A percentile compares a stretch with the other conserved stretches of the same genome.
Evolutionary conservation across 2,797 vertebrate species (phyloP).

Genomic region (Gymnoscopelus braueri): DNA sequence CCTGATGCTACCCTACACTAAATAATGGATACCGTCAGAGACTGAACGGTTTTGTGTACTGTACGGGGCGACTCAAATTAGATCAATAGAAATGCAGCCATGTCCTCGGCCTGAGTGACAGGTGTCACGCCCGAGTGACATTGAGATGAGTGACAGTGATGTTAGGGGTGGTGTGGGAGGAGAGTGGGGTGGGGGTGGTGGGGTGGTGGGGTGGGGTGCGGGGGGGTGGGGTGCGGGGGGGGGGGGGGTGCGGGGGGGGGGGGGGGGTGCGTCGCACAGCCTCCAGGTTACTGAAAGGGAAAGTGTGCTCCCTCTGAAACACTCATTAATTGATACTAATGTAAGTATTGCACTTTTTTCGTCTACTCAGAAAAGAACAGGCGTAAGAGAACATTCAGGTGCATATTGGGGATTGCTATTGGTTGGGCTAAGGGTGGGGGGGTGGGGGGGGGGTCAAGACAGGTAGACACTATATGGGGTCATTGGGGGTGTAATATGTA

Average conservation of each 20-base stretch:
- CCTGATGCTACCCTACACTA: constrained; percentile 29
- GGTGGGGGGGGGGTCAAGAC: constrained; percentile 32
- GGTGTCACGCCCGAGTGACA: constrained; percentile 88
- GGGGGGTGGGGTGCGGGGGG: constrained; percentile 30
- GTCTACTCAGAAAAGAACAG: constrained; percentile 55
- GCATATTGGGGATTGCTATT: constrained; percentile 36
- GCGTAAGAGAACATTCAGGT: constrained; percentile 30
- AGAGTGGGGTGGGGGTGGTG: constrained; percentile 10
- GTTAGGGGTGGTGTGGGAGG: constrained; percentile 62
- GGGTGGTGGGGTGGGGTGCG: background rate
- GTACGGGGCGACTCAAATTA: constrained; percentile 69
- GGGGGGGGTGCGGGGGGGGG: background rate
- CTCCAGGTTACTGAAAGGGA: constrained; percentile 58
- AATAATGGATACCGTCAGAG: constrained; percentile 53
- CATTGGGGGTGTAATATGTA: constrained; percentile 30
- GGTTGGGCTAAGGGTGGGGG: background rate
- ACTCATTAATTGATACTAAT: constrained; percentile 43
- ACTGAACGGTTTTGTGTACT: constrained; percentile 65
- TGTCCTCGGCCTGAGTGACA: constrained; percentile 85
- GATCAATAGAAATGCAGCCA: constrained; percentile 83
- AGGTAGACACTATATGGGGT: constrained; percentile 16
- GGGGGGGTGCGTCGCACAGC: constrained; percentile 33
- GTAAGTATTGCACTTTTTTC: constrained; percentile 35
- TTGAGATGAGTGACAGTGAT: constrained; percentile 83
- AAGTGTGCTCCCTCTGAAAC: constrained; percentile 13